These are phyloP conservation scores for Parasteatoda tepidariorum DNA, from an alignment of 1,140 invertebrate genomes.

Conservation along the genomic window DNA sequence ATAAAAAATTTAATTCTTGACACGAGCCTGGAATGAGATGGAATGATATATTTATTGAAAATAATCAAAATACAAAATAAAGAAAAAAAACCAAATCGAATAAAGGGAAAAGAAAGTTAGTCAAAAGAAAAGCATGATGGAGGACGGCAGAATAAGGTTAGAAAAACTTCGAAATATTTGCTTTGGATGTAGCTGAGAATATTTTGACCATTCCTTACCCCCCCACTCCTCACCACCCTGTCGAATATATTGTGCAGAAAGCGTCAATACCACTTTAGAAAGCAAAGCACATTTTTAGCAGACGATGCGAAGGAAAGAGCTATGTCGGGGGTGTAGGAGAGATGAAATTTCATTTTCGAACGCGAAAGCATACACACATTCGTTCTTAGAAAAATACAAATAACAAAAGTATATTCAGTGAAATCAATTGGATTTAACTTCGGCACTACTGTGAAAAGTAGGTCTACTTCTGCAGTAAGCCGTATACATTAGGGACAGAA, in stretches of 20 bases:
- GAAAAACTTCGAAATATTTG: constrained; percentile 42
- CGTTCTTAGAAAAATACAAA: constrained; percentile 36
- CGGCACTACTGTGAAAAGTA: neutral
- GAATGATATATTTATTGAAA: neutral
- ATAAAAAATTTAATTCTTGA: too few relatives aligned
- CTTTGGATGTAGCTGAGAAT: constrained; percentile 43
- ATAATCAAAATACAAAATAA: neutral
- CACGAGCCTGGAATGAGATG: constrained; percentile 8
- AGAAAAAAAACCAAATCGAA: neutral
- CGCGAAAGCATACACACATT: constrained; percentile 3
- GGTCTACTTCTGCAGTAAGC: neutral
- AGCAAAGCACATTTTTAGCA: constrained; percentile 54
- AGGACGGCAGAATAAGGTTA: neutral
- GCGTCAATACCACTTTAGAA: constrained; percentile 47
- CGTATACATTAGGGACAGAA: neutral
- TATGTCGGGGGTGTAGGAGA: neutral
- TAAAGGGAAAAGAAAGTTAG: neutral
- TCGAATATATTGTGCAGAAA: constrained; percentile 38
- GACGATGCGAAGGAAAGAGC: neutral
- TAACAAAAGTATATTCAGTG: constrained; percentile 56
- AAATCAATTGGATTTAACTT: constrained; percentile 59
- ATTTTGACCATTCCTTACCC: neutral
- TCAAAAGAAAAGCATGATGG: neutral
- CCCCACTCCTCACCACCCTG: neutral
- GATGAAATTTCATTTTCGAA: constrained; percentile 47